phyloP scores from a whole-genome alignment of 2,113 vertebrate species.

The Plecturocebus donacophilus region DNA sequence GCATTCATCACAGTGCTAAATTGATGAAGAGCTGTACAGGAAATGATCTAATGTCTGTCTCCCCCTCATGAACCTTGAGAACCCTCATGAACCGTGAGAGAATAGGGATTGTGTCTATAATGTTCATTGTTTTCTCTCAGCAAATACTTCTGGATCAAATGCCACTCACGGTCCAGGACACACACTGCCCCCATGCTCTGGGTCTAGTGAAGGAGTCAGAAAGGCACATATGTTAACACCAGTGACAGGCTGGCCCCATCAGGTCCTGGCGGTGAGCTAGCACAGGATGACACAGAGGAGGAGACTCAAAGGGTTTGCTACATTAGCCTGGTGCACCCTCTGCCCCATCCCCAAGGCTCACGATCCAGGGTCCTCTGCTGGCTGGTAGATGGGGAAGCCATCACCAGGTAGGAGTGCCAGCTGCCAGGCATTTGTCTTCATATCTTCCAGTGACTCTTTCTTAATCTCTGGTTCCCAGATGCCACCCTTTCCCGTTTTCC shows the following conservation, averaged over 20 bases:
- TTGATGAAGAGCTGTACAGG: too few species aligned
- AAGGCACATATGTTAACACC: background rate
- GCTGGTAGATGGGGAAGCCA: accelerated
- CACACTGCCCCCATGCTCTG: background rate
- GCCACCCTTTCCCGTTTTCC: background rate
- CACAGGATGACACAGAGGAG: background rate
- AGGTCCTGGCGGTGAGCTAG: background rate
- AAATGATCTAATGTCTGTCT: background rate
- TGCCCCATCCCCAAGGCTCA: background rate
- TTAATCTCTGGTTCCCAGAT: background rate
- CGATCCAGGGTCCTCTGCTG: background rate
- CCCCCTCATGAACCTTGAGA: background rate
- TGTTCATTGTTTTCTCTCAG: background rate
- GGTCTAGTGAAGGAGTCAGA: background rate
- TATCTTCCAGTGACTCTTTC: background rate
- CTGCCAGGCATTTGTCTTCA: background rate
- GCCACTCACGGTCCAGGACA: background rate
- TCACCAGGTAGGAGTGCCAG: background rate
- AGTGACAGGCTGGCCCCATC: too few species aligned
- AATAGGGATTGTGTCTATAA: background rate
- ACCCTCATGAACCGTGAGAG: too few species aligned
- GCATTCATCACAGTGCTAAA: background rate
- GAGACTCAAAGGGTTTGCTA: background rate
- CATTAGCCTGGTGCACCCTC: background rate
- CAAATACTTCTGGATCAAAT: background rate